Conservation (phyloP, 2,888 invertebrate species). For the Nasonovia ribisnigri region DNA sequence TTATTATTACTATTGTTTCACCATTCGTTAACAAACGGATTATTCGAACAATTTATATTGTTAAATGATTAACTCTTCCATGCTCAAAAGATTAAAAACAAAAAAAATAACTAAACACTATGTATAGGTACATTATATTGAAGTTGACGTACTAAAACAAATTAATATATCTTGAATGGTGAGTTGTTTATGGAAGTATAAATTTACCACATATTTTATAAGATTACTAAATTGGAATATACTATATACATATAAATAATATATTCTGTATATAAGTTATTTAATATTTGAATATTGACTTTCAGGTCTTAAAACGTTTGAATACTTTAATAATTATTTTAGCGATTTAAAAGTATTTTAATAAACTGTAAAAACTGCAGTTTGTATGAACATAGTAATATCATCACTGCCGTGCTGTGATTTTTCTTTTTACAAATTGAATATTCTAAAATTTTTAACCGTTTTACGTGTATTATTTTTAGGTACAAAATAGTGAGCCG, state of each 20-base stretch:
- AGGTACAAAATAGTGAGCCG: not conserved
- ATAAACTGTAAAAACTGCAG: not conserved
- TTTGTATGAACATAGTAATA: not conserved
- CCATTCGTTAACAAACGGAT: not conserved
- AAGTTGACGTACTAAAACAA: not conserved
- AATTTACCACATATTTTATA: not conserved
- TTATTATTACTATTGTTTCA: not conserved
- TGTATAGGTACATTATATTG: not conserved
- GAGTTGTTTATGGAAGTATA: not conserved
- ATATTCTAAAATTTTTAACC: not conserved
- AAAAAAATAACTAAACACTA: not conserved
- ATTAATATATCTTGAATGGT: not conserved
- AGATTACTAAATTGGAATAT: not conserved
- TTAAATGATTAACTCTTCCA: not conserved
- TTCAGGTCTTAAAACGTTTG: not conserved
- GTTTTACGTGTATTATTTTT: not conserved
- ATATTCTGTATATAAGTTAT: not conserved
- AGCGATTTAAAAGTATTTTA: no score
- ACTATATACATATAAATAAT: not conserved
- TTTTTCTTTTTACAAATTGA: not conserved
- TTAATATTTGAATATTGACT: not conserved
- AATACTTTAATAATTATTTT: not conserved
- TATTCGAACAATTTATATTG: not conserved
- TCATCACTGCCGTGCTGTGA: not conserved
- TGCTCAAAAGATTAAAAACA: not conserved